These are phyloP conservation scores for Aptenodytes patagonicus DNA, from an alignment of 2,113 vertebrate species.

Conservation along the genomic window DNA sequence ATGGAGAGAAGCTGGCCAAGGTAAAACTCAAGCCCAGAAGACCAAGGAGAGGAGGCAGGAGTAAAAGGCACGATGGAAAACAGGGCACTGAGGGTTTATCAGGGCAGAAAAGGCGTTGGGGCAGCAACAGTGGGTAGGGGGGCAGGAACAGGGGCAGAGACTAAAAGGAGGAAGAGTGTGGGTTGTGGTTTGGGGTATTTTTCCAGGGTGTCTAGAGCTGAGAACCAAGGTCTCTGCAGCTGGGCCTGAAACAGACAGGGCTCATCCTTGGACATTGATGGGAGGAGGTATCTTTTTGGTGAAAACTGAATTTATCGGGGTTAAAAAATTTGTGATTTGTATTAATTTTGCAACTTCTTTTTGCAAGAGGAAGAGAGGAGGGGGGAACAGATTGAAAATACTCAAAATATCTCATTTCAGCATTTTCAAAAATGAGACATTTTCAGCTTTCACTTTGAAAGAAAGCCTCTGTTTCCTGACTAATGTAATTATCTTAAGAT, in stretches of 20 bases:
- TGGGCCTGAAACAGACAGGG: neutral
- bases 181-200: neutral
- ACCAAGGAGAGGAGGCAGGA: neutral
- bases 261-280: neutral
- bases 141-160: neutral
- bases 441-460: neutral
- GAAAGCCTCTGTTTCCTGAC: neutral
- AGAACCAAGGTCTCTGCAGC: neutral
- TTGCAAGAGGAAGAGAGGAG: neutral
- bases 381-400: neutral
- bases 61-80: neutral
- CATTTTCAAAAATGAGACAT: neutral
- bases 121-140: accelerated
- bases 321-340: neutral
- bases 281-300: neutral
- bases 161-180: neutral
- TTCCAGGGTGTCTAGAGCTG: neutral
- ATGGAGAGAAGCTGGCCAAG: neutral
- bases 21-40: neutral
- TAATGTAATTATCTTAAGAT: neutral
- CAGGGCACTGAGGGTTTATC: neutral
- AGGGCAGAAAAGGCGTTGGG: neutral
- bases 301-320: neutral
- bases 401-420: neutral
- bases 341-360: neutral